Percentiles rank a stretch among this genome's conserved stretches.
These are phyloP conservation scores for Propsilocerus akamusi DNA, from an alignment of 1,140 invertebrate species.

Conservation along the genomic window DNA sequence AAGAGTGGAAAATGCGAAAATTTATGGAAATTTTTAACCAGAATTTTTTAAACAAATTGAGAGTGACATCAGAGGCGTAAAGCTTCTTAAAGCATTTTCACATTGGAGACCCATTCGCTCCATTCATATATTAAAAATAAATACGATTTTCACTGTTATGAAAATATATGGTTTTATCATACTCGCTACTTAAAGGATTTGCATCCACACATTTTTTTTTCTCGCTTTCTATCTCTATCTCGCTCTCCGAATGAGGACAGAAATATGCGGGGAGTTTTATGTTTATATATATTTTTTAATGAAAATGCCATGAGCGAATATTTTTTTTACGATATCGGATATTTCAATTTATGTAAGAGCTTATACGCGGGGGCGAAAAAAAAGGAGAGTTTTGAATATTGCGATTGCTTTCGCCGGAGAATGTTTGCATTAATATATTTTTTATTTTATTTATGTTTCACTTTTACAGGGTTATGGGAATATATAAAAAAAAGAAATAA, in stretches of 20 bases:
- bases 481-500: no score
- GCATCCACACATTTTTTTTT: not conserved
- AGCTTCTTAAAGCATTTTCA: conserved; percentile 1
- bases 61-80: not conserved
- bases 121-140: no score
- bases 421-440: no score
- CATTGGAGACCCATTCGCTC: no score
- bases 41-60: not conserved
- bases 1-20: no score
- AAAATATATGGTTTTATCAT: conserved; percentile 4
- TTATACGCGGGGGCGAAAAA: no score
- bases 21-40: not conserved
- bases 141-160: not conserved
- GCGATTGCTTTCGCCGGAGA: no score
- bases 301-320: not conserved
- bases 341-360: not conserved
- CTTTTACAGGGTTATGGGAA: no score
- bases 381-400: no score
- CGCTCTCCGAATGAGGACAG: not conserved
- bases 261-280: not conserved
- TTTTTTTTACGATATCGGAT: not conserved
- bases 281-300: not conserved
- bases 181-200: not conserved
- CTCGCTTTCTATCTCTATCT: not conserved
- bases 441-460: no score